phyloP scores from a whole-genome alignment of 1,140 invertebrate species.

The Brachionus rotundiformis region DNA sequence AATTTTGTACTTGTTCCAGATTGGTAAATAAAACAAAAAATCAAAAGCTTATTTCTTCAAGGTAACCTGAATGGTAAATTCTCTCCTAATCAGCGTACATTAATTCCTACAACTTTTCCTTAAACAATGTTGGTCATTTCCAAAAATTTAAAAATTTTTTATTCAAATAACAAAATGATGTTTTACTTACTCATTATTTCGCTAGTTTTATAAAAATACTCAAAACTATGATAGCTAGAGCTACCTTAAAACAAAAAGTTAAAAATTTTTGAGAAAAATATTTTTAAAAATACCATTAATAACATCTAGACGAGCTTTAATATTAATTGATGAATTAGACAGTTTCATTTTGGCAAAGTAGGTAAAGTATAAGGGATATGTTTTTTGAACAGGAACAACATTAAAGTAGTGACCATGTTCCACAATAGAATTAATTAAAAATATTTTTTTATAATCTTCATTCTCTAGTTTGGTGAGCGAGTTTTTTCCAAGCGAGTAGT shows the following conservation, averaged over 20 bases:
- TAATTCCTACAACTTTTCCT: no score
- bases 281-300: background rate
- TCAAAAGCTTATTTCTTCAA: no score
- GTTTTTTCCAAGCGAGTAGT: background rate
- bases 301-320: background rate
- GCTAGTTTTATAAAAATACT: background rate
- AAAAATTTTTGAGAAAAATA: background rate
- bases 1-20: no score
- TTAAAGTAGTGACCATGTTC: background rate
- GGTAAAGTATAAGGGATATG: background rate
- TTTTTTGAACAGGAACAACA: background rate
- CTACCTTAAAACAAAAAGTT: background rate
- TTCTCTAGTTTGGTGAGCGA: background rate
- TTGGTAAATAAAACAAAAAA: no score
- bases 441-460: background rate
- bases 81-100: no score
- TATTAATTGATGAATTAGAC: background rate
- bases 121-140: no score
- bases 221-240: background rate
- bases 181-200: background rate
- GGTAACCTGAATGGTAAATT: no score
- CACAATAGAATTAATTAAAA: background rate
- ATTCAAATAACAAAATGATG: no score
- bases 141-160: no score
- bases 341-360: background rate